Base-by-base conservation (phyloP, 2,888 invertebrate genomes). In the Ophion ventricosus region DNA sequence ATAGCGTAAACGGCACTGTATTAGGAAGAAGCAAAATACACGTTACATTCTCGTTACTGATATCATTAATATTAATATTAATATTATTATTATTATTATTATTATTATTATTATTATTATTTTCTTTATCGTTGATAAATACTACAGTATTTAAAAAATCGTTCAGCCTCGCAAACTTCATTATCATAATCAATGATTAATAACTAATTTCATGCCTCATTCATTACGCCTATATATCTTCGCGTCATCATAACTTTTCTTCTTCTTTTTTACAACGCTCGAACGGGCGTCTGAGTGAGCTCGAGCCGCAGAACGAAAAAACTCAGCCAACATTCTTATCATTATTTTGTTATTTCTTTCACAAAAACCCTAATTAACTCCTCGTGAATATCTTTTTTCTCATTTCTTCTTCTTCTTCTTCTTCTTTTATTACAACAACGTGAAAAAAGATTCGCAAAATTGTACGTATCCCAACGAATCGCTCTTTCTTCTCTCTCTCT, bases 1-100 rank as follows among this genome's bases (percentile, higher is more conserved):
- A 93, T 93, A 93, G 92, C 93, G 90, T 93, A 91, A 93, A 93
- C 93, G 93, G 93, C 93, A 93, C 93, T 93, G 93, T 92, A 92
- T 93, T 93, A 93, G 92, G 93, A 93, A 93, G 93, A 93, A 93
- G 93, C 93, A 92, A 93, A 93, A 92, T 93, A 93, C 92, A 91
- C 86, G 90, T 91, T 92, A 92, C 92, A 91, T 91, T 92, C 89
- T 93, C 91, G 90, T 91, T 64, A 78, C 40, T 20, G 61, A 72
- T 64, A 78, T 35, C 23, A 69, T 70, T 78, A 69, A 57, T 73
- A 26, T 74, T 74, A 73, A 59, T 59, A 35, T 66, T 76, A 72
- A 35, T 73, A 35, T 61, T 80, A 63, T 72, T 25, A 72, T 75
- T 74, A 63, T 43, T 54, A 54, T n/a, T 11, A 54, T 5, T 56